A percentile compares a stretch with the other conserved stretches of the same genome.
phyloP scores from a whole-genome alignment of 2,888 invertebrate species.

The Orthosia gracilis region DNA sequence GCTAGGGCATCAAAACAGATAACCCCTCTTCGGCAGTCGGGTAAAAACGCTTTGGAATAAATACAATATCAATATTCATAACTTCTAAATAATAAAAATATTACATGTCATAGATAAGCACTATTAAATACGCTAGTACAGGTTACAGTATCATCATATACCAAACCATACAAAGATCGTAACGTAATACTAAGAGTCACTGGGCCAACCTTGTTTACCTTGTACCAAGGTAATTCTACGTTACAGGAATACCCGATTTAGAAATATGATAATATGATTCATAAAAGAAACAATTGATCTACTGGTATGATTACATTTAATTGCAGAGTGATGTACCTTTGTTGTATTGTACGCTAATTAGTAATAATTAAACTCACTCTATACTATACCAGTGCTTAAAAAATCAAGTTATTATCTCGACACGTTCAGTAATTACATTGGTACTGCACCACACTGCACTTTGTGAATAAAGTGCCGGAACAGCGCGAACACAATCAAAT shows the following conservation, averaged over 20 bases:
- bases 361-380: not conserved
- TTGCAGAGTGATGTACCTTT: conserved; percentile 1
- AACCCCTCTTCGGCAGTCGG: too few species aligned
- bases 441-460: too few species aligned
- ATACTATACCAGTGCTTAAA: not conserved
- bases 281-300: not conserved
- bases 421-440: not conserved
- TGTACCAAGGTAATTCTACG: not conserved
- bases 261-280: conserved; percentile 1
- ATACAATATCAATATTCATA: not conserved
- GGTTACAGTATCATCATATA: conserved; percentile 1
- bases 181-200: not conserved
- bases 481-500: conserved; percentile 7
- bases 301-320: conserved; percentile 9
- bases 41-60: not conserved
- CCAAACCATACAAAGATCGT: not conserved
- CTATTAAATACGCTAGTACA: too few species aligned
- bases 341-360: conserved; percentile 7
- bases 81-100: not conserved
- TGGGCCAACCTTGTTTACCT: not conserved
- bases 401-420: not conserved
- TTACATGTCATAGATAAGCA: not conserved
- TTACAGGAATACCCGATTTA: not conserved
- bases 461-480: conserved; percentile 12
- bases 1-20: not conserved